phyloP scores from a whole-genome alignment of 2,113 vertebrate species.

The Crypturellus undulatus region DNA sequence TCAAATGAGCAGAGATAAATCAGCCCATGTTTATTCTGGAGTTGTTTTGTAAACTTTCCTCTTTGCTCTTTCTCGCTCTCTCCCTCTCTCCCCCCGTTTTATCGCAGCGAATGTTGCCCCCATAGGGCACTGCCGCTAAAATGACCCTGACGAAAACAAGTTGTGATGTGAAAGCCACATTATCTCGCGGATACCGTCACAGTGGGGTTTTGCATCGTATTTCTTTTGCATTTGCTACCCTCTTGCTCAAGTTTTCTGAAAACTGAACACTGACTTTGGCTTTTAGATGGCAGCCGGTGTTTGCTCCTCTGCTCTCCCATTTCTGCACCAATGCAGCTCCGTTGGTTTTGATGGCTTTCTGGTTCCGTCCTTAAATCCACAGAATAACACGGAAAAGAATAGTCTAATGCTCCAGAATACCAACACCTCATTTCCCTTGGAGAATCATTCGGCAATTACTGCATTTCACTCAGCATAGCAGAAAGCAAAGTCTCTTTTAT shows the following conservation, averaged over 20 bases:
- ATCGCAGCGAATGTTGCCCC: neutral
- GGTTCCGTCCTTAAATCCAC: neutral
- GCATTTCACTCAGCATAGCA: neutral
- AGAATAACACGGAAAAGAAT: neutral
- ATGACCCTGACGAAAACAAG: neutral
- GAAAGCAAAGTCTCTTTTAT: neutral
- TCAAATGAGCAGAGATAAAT: neutral
- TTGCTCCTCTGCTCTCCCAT: neutral
- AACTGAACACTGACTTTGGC: neutral
- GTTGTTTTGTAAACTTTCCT: neutral
- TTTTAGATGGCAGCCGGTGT: neutral
- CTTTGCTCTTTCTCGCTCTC: neutral
- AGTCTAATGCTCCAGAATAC: neutral
- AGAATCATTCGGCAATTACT: neutral
- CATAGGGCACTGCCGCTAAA: neutral
- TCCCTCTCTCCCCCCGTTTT: neutral
- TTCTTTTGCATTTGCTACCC: neutral
- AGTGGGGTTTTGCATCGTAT: neutral
- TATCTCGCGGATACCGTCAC: neutral
- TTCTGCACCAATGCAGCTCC: neutral
- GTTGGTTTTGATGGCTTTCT: neutral
- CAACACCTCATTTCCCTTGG: neutral
- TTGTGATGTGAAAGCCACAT: neutral
- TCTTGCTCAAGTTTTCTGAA: neutral
- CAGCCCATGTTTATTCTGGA: neutral